A percentile compares a stretch with the other conserved stretches of the same genome.
These are phyloP conservation scores for Heliangelus exortis DNA, from an alignment of 2,797 vertebrate species.

Conservation along the genomic window DNA sequence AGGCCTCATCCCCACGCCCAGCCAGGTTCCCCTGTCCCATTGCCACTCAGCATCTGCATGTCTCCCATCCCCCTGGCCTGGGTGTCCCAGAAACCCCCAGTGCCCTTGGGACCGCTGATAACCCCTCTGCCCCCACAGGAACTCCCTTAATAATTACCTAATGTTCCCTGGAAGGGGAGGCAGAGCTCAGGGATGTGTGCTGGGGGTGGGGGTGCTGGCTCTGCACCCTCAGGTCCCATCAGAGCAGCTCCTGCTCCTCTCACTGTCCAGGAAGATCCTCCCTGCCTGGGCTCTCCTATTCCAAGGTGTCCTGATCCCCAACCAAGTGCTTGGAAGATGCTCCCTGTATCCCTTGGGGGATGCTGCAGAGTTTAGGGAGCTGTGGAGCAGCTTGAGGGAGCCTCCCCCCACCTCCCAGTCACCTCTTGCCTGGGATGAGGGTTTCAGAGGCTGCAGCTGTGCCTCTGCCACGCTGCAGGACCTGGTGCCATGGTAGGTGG, in stretches of 20 bases:
- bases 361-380: not conserved
- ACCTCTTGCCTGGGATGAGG: fast-evolving
- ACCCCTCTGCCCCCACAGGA: conserved; percentile 44
- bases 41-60: fast-evolving
- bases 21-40: not conserved
- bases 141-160: conserved; percentile 73
- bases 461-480: not conserved
- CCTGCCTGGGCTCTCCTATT: not conserved
- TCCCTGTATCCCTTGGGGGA: not conserved
- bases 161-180: conserved; percentile 49
- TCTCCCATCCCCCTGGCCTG: conserved; percentile 18
- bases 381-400: not conserved
- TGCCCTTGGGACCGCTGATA: conserved; percentile 58
- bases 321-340: not conserved
- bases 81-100: not conserved
- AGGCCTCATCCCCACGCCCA: not conserved
- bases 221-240: not conserved
- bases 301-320: not conserved
- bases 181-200: not conserved
- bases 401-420: not conserved
- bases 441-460: not conserved
- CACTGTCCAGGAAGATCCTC: not conserved
- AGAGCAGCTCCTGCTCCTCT: not conserved
- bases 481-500: not conserved
- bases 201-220: not conserved